Percentiles rank a stretch among this genome's conserved stretches.
Evolutionary conservation across 1,140 invertebrate genomes (phyloP).

Genomic region (Heliconius hermathena): DNA sequence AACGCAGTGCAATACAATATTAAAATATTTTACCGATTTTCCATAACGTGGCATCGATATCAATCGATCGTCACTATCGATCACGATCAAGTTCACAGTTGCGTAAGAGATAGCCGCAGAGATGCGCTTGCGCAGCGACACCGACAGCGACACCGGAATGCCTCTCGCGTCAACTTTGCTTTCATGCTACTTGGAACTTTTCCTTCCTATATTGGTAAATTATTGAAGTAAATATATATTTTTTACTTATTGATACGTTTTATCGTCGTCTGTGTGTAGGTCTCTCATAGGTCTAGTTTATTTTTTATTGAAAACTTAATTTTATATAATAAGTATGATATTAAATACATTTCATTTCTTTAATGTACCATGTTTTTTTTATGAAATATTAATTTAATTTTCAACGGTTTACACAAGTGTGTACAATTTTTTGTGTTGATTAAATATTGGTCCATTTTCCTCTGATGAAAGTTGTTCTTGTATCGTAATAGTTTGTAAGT

Average conservation of each 20-base stretch:
- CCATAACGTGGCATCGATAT: conserved; percentile 2
- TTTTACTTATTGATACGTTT: too few species aligned
- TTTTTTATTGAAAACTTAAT: too few species aligned
- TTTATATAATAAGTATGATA: background rate
- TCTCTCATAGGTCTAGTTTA: too few species aligned
- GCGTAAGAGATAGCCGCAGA: conserved; percentile 25
- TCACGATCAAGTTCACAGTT: conserved; percentile 20
- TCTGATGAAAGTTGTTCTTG: background rate
- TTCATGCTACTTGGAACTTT: conserved; percentile 19
- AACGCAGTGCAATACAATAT: background rate
- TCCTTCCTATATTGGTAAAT: conserved; percentile 1
- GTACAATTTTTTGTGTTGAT: background rate
- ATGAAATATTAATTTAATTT: background rate
- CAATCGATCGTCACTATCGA: conserved; percentile 24
- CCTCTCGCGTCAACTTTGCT: conserved; percentile 12
- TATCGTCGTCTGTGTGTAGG: too few species aligned
- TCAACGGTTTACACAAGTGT: background rate
- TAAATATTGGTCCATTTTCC: conserved; percentile 2
- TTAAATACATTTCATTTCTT: background rate
- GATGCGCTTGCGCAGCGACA: conserved; percentile 4
- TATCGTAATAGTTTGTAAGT: background rate
- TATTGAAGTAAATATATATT: background rate
- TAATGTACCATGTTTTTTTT: background rate
- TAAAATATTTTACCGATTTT: background rate
- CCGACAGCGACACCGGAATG: conserved; percentile 22